Evolutionary conservation across 2,797 vertebrate genomes (phyloP).

Genomic region (Natrix natrix): DNA sequence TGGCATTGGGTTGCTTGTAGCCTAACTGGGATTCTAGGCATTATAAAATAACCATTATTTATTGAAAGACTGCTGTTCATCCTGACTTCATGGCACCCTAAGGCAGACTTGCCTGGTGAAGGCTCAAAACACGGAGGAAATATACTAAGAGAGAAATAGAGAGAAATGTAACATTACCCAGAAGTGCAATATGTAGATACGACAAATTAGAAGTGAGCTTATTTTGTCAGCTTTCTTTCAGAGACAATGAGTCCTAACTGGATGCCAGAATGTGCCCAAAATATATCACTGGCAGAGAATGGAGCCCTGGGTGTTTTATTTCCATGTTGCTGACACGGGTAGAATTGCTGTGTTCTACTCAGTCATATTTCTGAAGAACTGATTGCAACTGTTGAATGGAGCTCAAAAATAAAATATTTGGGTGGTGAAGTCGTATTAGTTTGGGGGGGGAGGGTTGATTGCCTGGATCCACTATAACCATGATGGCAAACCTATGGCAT

Average conservation of each 20-base stretch:
- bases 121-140: slow-evolving; percentile 1
- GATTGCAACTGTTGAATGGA: slow-evolving; percentile 19
- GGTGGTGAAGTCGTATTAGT: background rate
- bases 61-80: background rate
- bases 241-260: slow-evolving; percentile 61
- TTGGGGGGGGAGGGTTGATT: background rate
- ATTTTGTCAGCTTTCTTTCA: slow-evolving; percentile 46
- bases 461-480: background rate
- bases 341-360: slow-evolving; percentile 41
- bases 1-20: background rate
- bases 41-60: background rate
- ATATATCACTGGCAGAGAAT: slow-evolving; percentile 42
- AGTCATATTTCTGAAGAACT: slow-evolving; percentile 34
- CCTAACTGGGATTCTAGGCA: background rate
- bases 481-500: too few relatives aligned
- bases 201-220: slow-evolving; percentile 58
- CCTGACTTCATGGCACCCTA: background rate
- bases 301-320: slow-evolving; percentile 51
- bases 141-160: slow-evolving; percentile 1
- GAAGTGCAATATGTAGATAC: slow-evolving; percentile 35
- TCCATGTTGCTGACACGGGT: slow-evolving; percentile 6
- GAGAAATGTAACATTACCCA: slow-evolving; percentile 36
- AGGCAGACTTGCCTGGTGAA: slow-evolving; percentile 20
- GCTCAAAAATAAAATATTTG: slow-evolving; percentile 16
- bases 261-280: slow-evolving; percentile 41